Percentiles rank a stretch among this genome's conserved stretches.
Evolutionary conservation across 1,140 invertebrate genomes (phyloP).

Genomic region (Hyles vespertilio): DNA sequence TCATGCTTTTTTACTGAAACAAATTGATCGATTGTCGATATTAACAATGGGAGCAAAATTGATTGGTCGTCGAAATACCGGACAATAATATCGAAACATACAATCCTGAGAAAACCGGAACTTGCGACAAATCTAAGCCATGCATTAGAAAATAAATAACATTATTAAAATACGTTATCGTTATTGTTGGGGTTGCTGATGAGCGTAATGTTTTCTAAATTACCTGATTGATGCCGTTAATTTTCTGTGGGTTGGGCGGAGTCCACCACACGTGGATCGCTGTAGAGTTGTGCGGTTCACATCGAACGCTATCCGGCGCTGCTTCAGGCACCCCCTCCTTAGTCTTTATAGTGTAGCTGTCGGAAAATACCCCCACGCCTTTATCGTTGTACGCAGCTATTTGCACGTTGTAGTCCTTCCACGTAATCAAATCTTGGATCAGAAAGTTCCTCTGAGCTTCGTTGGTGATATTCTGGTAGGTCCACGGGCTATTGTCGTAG

Average conservation of each 20-base stretch:
- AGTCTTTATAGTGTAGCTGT: conserved; percentile 95
- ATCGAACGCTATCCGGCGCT: conserved; percentile 88
- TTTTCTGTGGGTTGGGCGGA: conserved; percentile 96
- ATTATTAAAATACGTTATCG: no score
- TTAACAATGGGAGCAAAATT: no score
- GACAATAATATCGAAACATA: no score
- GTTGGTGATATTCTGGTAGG: conserved; percentile 92
- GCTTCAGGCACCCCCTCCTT: conserved; percentile 96
- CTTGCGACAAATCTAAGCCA: no score
- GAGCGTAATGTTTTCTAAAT: background rate
- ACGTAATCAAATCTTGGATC: conserved; percentile 96
- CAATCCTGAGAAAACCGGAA: no score
- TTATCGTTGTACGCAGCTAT: conserved; percentile 98
- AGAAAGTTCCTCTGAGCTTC: conserved; percentile 94
- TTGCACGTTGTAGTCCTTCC: conserved; percentile 98
- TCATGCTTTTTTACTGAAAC: no score
- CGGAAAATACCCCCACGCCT: conserved; percentile 94
- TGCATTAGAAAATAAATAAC: no score
- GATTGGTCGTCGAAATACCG: no score
- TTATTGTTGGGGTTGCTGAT: no score
- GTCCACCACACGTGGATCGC: conserved; percentile 89
- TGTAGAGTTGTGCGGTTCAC: conserved; percentile 92
- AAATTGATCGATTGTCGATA: no score
- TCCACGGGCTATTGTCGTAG: conserved; percentile 94
- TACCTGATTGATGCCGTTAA: conserved; percentile 97